A percentile compares a stretch with the other conserved stretches of the same genome.
These are phyloP conservation scores for Chrysolina americana DNA, from an alignment of 2,888 invertebrate genomes.

Conservation along the genomic window DNA sequence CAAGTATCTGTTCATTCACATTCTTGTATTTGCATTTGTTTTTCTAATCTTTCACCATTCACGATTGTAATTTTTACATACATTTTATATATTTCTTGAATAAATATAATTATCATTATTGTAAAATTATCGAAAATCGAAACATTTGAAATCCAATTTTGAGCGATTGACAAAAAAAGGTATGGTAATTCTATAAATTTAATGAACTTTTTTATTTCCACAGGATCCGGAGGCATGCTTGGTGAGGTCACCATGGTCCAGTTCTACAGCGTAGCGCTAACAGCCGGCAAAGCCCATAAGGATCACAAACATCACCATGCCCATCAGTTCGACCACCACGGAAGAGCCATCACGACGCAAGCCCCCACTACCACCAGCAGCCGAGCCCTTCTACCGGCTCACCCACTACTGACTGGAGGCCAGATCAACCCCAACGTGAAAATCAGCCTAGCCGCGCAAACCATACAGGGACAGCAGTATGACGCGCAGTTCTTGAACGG, in stretches of 20 bases:
- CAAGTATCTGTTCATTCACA: too few species aligned
- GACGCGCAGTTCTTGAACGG: slow-evolving; percentile 77
- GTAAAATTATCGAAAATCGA: too few species aligned
- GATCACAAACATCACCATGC: slow-evolving; percentile 92
- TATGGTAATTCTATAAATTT: not conserved
- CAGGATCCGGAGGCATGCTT: slow-evolving; percentile 77
- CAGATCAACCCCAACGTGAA: slow-evolving; percentile 76
- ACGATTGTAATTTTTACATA: too few species aligned
- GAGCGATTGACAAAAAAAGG: too few species aligned
- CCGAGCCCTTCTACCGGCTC: slow-evolving; percentile 71
- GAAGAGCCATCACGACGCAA: slow-evolving; percentile 75
- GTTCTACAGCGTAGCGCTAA: slow-evolving; percentile 84
- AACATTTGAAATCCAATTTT: too few species aligned
- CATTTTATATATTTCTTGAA: too few species aligned
- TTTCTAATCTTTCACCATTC: too few species aligned
- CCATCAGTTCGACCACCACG: slow-evolving; percentile 84
- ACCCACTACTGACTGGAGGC: slow-evolving; percentile 75
- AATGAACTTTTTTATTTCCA: slow-evolving; percentile 24
- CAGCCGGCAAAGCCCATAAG: slow-evolving; percentile 89
- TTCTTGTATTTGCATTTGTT: too few species aligned
- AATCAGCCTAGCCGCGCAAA: slow-evolving; percentile 70
- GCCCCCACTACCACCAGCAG: slow-evolving; percentile 74
- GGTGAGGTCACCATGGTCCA: slow-evolving; percentile 87
- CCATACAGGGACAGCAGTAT: slow-evolving; percentile 53
- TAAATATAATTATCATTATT: too few species aligned